Percentiles rank a stretch among this genome's conserved stretches.
phyloP scores from a whole-genome alignment of 1,140 invertebrate genomes.

The Drosophila pectinifera region DNA sequence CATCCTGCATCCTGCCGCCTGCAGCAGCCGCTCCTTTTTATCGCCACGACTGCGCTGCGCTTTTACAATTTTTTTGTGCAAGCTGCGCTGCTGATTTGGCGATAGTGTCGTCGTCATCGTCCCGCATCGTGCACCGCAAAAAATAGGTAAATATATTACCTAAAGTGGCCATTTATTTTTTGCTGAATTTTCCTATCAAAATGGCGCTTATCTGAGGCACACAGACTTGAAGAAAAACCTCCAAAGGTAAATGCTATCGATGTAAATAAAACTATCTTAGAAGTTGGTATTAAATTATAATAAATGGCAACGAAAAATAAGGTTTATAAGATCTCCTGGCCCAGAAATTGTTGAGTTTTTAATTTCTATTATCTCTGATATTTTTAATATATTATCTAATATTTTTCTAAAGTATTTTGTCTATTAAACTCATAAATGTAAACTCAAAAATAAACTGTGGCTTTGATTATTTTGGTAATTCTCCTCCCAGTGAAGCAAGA shows the following conservation, averaged over 20 bases:
- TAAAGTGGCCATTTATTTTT: conserved; percentile 6
- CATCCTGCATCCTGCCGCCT: conserved; percentile 24
- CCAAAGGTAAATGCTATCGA: too few species aligned
- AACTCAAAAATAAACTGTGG: too few species aligned
- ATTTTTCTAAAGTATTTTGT: too few species aligned
- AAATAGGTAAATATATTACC: neutral
- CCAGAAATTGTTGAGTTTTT: too few species aligned
- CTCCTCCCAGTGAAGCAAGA: neutral
- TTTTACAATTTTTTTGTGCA: conserved; percentile 78
- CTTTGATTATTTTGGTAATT: too few species aligned
- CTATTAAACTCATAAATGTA: neutral
- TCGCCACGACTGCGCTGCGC: conserved; percentile 57
- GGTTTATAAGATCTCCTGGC: neutral
- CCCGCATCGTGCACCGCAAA: conserved; percentile 13
- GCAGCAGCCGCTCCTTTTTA: conserved; percentile 60
- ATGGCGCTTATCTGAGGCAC: neutral
- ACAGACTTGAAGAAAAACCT: neutral
- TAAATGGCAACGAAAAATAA: neutral
- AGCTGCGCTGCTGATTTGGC: conserved; percentile 77
- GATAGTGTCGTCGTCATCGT: conserved; percentile 71
- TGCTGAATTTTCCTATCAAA: neutral
- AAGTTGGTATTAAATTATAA: neutral
- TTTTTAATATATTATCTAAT: too few species aligned
- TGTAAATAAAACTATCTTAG: too few species aligned
- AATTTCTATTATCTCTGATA: too few species aligned